Conservation (phyloP, 2,113 vertebrate genomes). For the Micromys minutus region DNA sequence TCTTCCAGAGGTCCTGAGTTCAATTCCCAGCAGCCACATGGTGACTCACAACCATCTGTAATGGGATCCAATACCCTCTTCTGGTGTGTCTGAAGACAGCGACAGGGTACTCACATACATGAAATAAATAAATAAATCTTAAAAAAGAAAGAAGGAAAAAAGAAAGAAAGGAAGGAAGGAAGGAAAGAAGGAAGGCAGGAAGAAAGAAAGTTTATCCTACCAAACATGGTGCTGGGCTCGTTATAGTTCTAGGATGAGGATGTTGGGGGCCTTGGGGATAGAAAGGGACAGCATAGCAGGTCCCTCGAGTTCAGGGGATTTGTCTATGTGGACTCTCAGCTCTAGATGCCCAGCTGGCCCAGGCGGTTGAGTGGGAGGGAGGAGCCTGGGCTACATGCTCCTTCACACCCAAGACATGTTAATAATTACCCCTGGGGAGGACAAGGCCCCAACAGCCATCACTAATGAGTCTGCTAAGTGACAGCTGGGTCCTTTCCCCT, state of each 20-base stretch:
- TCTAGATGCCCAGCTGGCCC: conserved; percentile 44
- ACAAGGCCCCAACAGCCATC: conserved; percentile 62
- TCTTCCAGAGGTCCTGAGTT: no score
- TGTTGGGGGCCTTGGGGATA: not conserved
- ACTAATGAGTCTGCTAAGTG: conserved; percentile 77
- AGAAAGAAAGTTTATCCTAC: not conserved
- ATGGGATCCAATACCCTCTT: no score
- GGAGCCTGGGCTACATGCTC: not conserved
- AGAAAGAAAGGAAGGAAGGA: no score
- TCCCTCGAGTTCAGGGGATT: not conserved
- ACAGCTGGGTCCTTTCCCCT: conserved; percentile 74
- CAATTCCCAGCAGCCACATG: no score
- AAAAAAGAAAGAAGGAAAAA: no score
- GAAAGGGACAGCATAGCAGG: not conserved
- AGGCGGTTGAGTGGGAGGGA: not conserved
- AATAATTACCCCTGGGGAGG: conserved; percentile 73
- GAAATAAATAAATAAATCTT: no score
- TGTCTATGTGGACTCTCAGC: conserved; percentile 12
- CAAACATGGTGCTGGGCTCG: not conserved
- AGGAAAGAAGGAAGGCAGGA: no score
- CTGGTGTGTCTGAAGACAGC: no score
- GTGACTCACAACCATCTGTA: no score
- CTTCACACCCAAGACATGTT: conserved; percentile 75
- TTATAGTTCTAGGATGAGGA: not conserved
- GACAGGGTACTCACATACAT: no score